A percentile compares a stretch with the other conserved stretches of the same genome.
Evolutionary conservation across 2,888 invertebrate genomes (phyloP).

Genomic region (Arctia plantaginis): DNA sequence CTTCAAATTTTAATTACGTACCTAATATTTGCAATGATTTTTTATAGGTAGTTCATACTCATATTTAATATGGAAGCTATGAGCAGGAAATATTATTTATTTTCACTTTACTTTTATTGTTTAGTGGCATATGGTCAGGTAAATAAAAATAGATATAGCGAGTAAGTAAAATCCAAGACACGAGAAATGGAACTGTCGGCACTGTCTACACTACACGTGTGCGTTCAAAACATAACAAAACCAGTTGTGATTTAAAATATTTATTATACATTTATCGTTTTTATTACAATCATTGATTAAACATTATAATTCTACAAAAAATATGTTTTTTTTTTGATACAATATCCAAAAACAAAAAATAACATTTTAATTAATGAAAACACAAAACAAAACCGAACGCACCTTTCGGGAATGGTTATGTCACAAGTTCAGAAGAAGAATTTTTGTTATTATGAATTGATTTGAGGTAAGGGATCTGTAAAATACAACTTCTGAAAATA

Average conservation of each 20-base stretch:
- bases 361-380: neutral
- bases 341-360: neutral
- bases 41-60: no score
- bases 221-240: neutral
- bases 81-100: no score
- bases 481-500: neutral
- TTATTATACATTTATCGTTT: no score
- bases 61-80: no score
- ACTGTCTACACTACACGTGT: no score
- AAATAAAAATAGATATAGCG: no score
- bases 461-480: slow-evolving; percentile 66
- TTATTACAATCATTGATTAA: neutral
- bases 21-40: no score
- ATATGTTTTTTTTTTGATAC: neutral
- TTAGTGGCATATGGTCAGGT: no score
- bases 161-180: no score
- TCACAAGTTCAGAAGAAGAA: slow-evolving; percentile 64
- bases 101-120: no score
- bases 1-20: neutral
- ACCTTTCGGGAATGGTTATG: slow-evolving; percentile 67
- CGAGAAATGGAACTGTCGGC: neutral
- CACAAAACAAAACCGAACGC: slow-evolving; percentile 33
- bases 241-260: no score
- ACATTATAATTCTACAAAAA: neutral
- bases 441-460: slow-evolving; percentile 72